Evolutionary conservation across 2,888 invertebrate genomes (phyloP).

Genomic region (Adineta ricciae): DNA sequence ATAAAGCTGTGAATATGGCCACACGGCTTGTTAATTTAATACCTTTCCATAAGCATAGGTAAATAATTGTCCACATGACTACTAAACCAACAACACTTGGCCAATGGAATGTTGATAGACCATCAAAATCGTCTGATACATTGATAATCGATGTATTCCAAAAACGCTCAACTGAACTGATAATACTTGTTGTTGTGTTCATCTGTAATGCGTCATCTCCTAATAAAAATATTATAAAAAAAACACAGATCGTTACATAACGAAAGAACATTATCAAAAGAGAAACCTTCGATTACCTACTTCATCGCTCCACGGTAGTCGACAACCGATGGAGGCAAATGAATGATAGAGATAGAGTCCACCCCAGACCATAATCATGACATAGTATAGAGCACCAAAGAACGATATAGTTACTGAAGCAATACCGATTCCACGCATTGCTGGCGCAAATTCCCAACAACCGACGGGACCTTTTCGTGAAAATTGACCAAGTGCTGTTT

Average conservation of each 20-base stretch:
- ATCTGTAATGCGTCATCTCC: too few relatives aligned
- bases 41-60: constrained; percentile 5
- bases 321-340: neutral
- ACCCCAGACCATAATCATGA: constrained; percentile 14
- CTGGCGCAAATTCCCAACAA: constrained; percentile 15
- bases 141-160: neutral
- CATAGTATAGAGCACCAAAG: neutral
- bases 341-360: neutral
- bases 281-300: neutral
- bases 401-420: neutral
- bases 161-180: neutral
- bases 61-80: neutral
- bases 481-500: constrained; percentile 7
- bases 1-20: neutral
- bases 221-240: too few relatives aligned
- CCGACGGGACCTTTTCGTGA: neutral
- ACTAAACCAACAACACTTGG: neutral
- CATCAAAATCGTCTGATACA: neutral
- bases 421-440: neutral
- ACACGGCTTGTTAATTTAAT: constrained; percentile 2
- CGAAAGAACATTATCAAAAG: neutral
- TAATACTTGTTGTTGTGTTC: neutral
- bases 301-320: neutral
- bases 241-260: too few relatives aligned
- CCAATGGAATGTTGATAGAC: neutral